A percentile compares a stretch with the other conserved stretches of the same genome.
Evolutionary conservation across 2,797 vertebrate genomes (phyloP).

Genomic region (Hapalemur alaotrensis): DNA sequence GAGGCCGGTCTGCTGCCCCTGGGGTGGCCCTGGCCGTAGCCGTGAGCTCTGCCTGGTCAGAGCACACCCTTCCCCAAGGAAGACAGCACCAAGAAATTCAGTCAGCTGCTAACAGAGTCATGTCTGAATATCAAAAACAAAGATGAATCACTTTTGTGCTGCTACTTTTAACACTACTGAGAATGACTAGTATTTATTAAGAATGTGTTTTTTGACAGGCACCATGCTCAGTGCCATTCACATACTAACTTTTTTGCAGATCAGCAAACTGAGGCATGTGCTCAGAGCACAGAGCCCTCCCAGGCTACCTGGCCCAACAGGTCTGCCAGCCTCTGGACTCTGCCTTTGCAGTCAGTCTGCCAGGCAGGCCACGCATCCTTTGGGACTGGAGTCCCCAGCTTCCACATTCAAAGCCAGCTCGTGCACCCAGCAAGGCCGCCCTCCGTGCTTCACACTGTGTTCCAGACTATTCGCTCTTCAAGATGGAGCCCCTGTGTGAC

Average conservation of each 20-base stretch:
- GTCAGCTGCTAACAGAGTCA: not conserved
- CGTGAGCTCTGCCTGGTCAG: not conserved
- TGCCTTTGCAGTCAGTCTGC: not conserved
- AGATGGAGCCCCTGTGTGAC: not conserved
- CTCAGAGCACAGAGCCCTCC: not conserved
- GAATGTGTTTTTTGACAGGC: not conserved
- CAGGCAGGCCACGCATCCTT: not conserved
- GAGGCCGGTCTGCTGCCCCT: accelerated
- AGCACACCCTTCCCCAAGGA: not conserved
- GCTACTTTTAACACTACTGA: not conserved
- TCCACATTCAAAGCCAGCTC: not conserved
- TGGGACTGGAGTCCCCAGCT: not conserved
- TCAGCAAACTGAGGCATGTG: not conserved
- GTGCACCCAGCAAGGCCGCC: not conserved
- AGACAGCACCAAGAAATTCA: not conserved
- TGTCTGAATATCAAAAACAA: not conserved
- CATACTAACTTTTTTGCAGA: not conserved
- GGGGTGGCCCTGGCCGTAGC: not conserved
- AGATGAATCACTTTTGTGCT: accelerated
- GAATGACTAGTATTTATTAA: not conserved
- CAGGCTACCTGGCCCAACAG: not conserved
- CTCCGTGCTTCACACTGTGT: not conserved
- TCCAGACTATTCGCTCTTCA: not conserved
- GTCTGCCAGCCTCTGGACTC: not conserved
- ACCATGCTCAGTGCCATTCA: not conserved